phyloP scores from a whole-genome alignment of 2,797 vertebrate species.

The Phyllotis vaccarum region DNA sequence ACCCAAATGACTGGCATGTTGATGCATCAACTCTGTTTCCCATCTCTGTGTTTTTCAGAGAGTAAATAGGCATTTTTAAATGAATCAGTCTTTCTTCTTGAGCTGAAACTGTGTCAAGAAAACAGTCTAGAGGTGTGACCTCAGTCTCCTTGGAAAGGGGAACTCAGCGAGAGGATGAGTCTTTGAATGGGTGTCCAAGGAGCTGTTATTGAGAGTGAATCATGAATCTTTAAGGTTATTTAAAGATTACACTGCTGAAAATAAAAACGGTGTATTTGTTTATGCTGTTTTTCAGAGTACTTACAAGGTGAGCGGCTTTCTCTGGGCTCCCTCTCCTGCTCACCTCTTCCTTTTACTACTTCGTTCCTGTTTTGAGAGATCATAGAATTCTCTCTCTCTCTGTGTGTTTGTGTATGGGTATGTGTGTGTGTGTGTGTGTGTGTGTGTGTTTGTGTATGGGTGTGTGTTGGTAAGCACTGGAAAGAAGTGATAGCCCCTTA shows the following conservation, averaged over 20 bases:
- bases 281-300: slow-evolving; percentile 53
- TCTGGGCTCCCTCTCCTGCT: slow-evolving; percentile 49
- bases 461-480: slow-evolving; percentile 32
- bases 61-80: slow-evolving; percentile 26
- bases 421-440: slow-evolving; percentile 15
- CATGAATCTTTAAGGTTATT: slow-evolving; percentile 58
- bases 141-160: background rate
- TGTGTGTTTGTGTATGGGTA: too few relatives aligned
- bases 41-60: slow-evolving; percentile 24
- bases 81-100: slow-evolving; percentile 45
- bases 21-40: background rate
- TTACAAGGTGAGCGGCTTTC: slow-evolving; percentile 67
- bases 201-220: slow-evolving; percentile 61
- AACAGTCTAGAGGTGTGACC: background rate
- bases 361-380: slow-evolving; percentile 1
- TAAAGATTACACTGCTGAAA: slow-evolving; percentile 60
- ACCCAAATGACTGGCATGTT: background rate
- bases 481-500: slow-evolving; percentile 70
- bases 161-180: background rate
- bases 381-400: slow-evolving; percentile 8
- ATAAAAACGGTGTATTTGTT: slow-evolving; percentile 66
- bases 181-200: background rate
- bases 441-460: background rate
- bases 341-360: slow-evolving; percentile 53
- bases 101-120: background rate